Evolutionary conservation across 1,140 invertebrate genomes (phyloP), one percentile per base, ranked within the genome.

Genomic region (Zophobas atratus): DNA sequence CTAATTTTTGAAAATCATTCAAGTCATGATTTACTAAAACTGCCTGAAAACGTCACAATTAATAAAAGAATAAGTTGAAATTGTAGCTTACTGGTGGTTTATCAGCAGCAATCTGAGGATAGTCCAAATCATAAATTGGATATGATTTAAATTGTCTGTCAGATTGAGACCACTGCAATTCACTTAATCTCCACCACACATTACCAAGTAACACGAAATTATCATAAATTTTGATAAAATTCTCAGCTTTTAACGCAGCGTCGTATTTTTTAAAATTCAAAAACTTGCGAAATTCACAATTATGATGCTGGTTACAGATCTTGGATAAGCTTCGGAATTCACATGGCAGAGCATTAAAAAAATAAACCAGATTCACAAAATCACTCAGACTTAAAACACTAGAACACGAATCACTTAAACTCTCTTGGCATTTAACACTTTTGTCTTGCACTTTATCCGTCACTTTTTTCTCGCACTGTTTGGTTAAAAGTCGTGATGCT

Each of bases 401-500:
- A 20, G 20, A 20, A 20, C 20, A 55, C 53, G 6, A 8, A 5
- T 55, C 53, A 55, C 53, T 55, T 5, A 33, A 20, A 20, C 20
- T 20, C 20, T 20, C 20, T 20, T 20, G 20, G 20, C 20, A 20
- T 20, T 20, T 20, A 20, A 20, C 20, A 20, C 20, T 20, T 20
- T 20, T 20, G 20, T 20, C 20, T 20, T 20, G 20, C 20, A 20
- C 20, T 20, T 20, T 20, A 20, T 20, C 20, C 3, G 57, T 63
- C 57, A 63, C 57, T 63, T 39, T 63, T 63, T n/a, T 63, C 8
- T 63, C 57, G 39, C 57, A 51, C n/a, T 51, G 49, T 63, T 63
- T 63, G 8, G 36, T 43, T 35, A 33, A 34, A 70, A 56, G 32
- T 73, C 67, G 60, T 33, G 71, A 72, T 57, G 53, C 80, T 76